These are phyloP conservation scores for Euura lappo DNA, from an alignment of 1,140 invertebrate species.

Conservation along the genomic window DNA sequence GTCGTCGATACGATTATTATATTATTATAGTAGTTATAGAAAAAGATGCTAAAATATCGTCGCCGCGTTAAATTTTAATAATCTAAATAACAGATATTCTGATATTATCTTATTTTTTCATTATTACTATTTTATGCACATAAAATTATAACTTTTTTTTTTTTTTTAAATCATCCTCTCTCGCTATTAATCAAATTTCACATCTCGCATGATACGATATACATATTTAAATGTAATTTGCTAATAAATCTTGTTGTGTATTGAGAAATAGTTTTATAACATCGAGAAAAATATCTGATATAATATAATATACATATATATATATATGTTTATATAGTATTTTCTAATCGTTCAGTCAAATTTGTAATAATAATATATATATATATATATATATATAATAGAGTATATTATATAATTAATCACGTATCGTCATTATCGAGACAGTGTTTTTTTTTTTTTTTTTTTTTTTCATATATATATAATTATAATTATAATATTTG, in stretches of 20 bases:
- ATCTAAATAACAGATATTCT: no score
- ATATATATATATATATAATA: conserved; percentile 11
- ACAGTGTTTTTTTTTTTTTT: no score
- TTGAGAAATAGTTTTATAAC: conserved; percentile 54
- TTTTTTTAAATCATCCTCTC: neutral
- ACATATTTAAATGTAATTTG: conserved; percentile 24
- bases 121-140: no score
- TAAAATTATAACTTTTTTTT: neutral
- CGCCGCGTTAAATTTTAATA: no score
- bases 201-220: no score
- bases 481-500: no score
- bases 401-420: neutral
- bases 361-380: conserved; percentile 51
- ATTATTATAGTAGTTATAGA: no score
- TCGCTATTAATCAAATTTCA: conserved; percentile 9
- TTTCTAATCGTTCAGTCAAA: conserved; percentile 52
- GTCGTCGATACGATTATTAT: no score
- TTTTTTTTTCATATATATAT: no score
- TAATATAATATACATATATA: neutral
- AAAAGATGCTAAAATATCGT: no score
- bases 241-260: conserved; percentile 33
- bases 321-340: conserved; percentile 35
- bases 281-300: conserved; percentile 57
- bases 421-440: no score
- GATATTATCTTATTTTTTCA: no score